phyloP scores from a whole-genome alignment of 2,113 vertebrate species.

The Aegypius monachus region DNA sequence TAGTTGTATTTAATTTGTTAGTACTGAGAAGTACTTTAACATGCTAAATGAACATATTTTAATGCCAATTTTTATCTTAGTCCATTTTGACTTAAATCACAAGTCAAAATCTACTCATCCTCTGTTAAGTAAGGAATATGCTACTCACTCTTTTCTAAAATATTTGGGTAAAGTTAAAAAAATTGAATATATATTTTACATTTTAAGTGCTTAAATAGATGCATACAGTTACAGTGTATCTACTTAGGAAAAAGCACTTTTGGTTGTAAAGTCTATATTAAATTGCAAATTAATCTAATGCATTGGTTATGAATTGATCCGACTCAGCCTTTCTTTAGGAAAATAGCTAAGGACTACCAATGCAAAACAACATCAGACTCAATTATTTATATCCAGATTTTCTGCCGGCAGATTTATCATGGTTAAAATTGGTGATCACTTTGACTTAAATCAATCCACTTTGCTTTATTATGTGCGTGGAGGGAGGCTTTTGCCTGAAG shows the following conservation, averaged over 20 bases:
- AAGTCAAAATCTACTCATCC: neutral
- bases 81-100: neutral
- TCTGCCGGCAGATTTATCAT: neutral
- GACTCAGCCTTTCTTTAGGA: neutral
- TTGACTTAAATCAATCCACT: neutral
- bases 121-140: neutral
- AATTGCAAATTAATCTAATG: neutral
- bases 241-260: neutral
- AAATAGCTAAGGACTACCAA: neutral
- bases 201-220: neutral
- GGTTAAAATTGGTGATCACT: neutral
- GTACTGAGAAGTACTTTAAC: neutral
- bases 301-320: neutral
- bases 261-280: neutral
- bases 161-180: neutral
- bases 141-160: neutral
- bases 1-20: neutral
- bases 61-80: neutral
- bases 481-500: neutral
- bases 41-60: neutral
- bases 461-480: neutral
- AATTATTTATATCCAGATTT: neutral
- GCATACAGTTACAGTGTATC: neutral
- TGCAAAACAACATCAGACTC: neutral
- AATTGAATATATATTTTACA: neutral